These are phyloP conservation scores for Drosophila atroscutellata DNA, from an alignment of 2,888 invertebrate genomes.

Conservation along the genomic window DNA sequence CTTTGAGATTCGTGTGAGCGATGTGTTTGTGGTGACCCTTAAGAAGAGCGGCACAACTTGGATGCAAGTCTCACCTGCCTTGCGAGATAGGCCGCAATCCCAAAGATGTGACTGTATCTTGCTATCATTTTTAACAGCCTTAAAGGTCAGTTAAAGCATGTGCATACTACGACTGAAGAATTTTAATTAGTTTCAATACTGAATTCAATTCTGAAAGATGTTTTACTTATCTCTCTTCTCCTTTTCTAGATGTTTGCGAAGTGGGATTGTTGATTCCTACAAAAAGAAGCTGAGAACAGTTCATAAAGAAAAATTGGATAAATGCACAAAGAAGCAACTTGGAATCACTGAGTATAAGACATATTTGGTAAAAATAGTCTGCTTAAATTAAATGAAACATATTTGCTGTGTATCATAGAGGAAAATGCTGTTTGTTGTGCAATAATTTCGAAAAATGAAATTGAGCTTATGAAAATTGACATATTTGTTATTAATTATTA, in stretches of 20 bases:
- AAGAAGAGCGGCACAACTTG: constrained; percentile 70
- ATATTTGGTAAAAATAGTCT: constrained; percentile 43
- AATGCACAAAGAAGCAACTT: constrained; percentile 37
- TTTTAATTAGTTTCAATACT: constrained; percentile 24
- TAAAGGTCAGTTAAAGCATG: neutral
- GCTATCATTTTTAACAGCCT: constrained; percentile 87
- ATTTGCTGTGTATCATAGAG: too few relatives aligned
- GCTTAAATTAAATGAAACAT: too few relatives aligned
- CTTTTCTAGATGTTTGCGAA: too few relatives aligned
- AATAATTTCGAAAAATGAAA: too few relatives aligned
- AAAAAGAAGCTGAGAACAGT: constrained; percentile 49
- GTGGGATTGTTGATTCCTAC: too few relatives aligned
- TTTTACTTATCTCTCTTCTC: neutral
- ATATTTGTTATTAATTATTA: too few relatives aligned
- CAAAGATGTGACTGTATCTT: constrained; percentile 92
- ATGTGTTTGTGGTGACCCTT: constrained; percentile 62
- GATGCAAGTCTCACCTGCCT: constrained; percentile 41
- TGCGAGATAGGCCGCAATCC: constrained; percentile 89
- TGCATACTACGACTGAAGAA: rapidly evolving
- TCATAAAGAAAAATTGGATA: constrained; percentile 35
- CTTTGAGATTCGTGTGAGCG: constrained; percentile 55
- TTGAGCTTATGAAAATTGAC: too few relatives aligned
- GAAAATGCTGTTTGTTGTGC: too few relatives aligned
- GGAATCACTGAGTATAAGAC: constrained; percentile 40
- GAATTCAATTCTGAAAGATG: neutral